Base-by-base conservation (phyloP, 1,140 invertebrate genomes). In the Drosophila sulfurigaster region DNA sequence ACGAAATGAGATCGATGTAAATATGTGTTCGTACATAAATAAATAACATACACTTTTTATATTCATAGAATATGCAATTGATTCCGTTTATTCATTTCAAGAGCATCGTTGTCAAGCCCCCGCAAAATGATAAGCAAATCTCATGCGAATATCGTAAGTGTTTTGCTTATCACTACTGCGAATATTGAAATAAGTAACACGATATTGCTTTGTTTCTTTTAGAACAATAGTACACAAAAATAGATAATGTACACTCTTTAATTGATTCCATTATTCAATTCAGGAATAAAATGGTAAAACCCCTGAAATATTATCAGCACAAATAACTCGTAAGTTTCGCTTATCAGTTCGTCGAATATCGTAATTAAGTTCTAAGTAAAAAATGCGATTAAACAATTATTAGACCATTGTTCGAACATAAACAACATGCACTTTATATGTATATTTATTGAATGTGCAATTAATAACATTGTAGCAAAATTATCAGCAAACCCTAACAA, bases 1-100 rank as follows among this genome's bases (percentile, higher is more conserved):
- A 56, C 20, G 71, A 28, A 43, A 48, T 8, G 1, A 81, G 75
- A 71, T 51, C 52, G 67, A 79, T 77, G 68, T 83, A 83, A 82
- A 74, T 74, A 86, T 80, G 64, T 83, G 69, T 78, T 78, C 73
- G 64, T 66, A 49, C 88, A 87, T 88, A 88, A 87, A 87, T 82
- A 71, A 75, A 82, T 74, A 68, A 35, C 30, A 45, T 38, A 38
- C 35, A 52, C 59, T 41, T 20, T 67, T 65, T 80, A 75, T 80
- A 75, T 87, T 87, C 79, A 30, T 72, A 87, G 10, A 13, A 48
- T 11, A 13, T 62, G 10, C 57, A 30, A 57, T 41, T 25, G 15
- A 57, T 6, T 43, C 4, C 4, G n/a, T 38, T 57, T 57, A 38
- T 15, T 35, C 13, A 38, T 7, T 15, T 38, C n/a, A 1, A 1